Evolutionary conservation across 2,113 vertebrate species (phyloP).

Genomic region (Chionodraco myersi): DNA sequence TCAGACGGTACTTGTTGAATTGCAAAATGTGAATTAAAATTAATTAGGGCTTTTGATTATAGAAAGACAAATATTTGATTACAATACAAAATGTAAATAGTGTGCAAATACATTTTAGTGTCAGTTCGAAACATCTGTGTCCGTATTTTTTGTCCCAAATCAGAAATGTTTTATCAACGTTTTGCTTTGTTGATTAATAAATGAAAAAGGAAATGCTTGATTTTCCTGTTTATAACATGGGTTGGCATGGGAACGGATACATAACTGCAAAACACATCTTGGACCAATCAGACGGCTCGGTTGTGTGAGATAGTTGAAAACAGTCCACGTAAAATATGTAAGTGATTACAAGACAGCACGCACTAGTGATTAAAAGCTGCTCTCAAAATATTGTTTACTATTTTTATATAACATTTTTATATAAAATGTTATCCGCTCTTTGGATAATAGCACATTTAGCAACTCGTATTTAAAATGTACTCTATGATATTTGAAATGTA

Average conservation of each 20-base stretch:
- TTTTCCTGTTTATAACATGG: slow-evolving; percentile 42
- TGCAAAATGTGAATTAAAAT: background rate
- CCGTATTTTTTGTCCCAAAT: background rate
- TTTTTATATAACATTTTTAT: too few species aligned
- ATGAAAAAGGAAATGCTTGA: slow-evolving; percentile 27
- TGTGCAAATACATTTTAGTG: background rate
- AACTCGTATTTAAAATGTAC: background rate
- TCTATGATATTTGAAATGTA: background rate
- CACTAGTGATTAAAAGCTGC: too few species aligned
- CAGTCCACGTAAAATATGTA: slow-evolving; percentile 9
- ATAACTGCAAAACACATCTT: slow-evolving; percentile 56
- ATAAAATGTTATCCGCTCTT: too few species aligned
- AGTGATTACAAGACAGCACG: slow-evolving; percentile 2
- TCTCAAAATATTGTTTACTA: too few species aligned
- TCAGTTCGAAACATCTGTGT: background rate
- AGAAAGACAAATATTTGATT: background rate
- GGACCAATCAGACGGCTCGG: slow-evolving; percentile 33
- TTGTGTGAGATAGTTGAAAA: slow-evolving; percentile 29
- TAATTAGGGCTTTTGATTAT: background rate
- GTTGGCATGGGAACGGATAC: slow-evolving; percentile 32
- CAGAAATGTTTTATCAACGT: background rate
- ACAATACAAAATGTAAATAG: background rate
- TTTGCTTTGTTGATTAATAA: slow-evolving; percentile 29
- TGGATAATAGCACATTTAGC: background rate
- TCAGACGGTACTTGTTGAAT: background rate